Evolutionary conservation across 2,888 invertebrate species (phyloP).

Genomic region (Andrena trimmerana): DNA sequence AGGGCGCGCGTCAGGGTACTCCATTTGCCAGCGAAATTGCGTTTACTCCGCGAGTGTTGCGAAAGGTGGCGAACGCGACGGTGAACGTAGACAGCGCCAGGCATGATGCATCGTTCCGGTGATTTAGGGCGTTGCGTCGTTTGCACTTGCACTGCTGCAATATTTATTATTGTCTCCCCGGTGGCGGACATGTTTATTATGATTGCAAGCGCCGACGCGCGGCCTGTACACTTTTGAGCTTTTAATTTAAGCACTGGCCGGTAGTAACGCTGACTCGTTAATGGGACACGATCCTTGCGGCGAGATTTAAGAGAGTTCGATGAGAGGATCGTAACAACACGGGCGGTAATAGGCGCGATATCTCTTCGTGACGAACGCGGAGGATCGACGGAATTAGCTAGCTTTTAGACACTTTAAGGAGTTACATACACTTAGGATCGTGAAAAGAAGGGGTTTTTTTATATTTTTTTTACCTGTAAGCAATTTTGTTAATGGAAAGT

Average conservation of each 20-base stretch:
- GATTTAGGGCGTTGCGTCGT: conserved; percentile 69
- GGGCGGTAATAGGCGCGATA: conserved; percentile 32
- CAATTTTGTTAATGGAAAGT: no score
- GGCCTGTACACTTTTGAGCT: conserved; percentile 41
- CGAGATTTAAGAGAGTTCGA: conserved; percentile 53
- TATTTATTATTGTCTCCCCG: conserved; percentile 75
- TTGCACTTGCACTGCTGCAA: conserved; percentile 63
- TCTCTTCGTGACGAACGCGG: conserved; percentile 3
- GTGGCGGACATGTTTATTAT: conserved; percentile 69
- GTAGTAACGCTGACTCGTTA: conserved; percentile 52
- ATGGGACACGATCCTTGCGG: conserved; percentile 52
- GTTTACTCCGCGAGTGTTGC: conserved; percentile 59
- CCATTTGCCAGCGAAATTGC: conserved; percentile 69
- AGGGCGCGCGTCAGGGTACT: conserved; percentile 48
- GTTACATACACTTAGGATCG: no score
- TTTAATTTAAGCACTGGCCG: conserved; percentile 59
- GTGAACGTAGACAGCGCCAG: conserved; percentile 22
- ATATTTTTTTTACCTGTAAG: no score
- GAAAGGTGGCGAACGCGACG: conserved; percentile 44
- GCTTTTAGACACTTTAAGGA: conserved; percentile 30
- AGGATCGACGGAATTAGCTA: conserved; percentile 39
- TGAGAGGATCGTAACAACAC: conserved; percentile 30
- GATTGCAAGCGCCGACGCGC: conserved; percentile 55
- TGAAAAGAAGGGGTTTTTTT: no score
- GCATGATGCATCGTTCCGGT: conserved; percentile 71